phyloP scores from a whole-genome alignment of 2,888 invertebrate species.

The Drosophila greeni region DNA sequence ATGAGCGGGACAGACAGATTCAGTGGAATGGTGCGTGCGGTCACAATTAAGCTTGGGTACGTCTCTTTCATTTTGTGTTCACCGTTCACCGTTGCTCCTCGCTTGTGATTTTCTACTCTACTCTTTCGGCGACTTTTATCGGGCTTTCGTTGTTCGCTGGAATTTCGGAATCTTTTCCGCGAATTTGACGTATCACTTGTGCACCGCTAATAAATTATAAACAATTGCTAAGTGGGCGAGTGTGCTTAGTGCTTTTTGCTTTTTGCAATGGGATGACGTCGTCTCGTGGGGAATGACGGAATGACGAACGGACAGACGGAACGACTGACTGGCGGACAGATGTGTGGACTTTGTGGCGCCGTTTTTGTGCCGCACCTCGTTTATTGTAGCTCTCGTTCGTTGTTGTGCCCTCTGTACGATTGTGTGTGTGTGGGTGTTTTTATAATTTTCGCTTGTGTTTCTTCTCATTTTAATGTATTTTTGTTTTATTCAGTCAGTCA shows the following conservation, averaged over 20 bases:
- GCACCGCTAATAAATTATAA: slow-evolving; percentile 35
- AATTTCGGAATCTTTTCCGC: slow-evolving; percentile 68
- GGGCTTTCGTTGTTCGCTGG: slow-evolving; percentile 51
- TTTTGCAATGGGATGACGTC: slow-evolving; percentile 36
- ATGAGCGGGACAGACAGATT: slow-evolving; percentile 9
- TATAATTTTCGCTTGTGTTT: slow-evolving; percentile 1
- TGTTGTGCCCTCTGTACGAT: not conserved
- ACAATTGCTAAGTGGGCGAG: slow-evolving; percentile 40
- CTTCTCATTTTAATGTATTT: slow-evolving; percentile 9
- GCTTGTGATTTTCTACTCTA: slow-evolving; percentile 11
- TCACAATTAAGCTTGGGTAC: slow-evolving; percentile 39
- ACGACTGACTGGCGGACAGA: slow-evolving; percentile 28
- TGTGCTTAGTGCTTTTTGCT: slow-evolving; percentile 19
- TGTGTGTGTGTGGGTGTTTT: slow-evolving; percentile 24
- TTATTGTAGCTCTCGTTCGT: slow-evolving; percentile 7
- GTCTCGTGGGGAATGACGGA: slow-evolving; percentile 29
- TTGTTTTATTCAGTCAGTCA: slow-evolving; percentile 38
- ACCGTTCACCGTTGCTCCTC: slow-evolving; percentile 18
- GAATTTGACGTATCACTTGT: slow-evolving; percentile 52
- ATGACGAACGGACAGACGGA: slow-evolving; percentile 12
- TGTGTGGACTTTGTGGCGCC: slow-evolving; percentile 42
- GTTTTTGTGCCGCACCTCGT: slow-evolving; percentile 31
- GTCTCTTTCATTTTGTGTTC: slow-evolving; percentile 12
- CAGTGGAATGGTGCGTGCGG: slow-evolving; percentile 27
- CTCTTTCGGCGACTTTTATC: slow-evolving; percentile 35